Conservation (phyloP, 2,888 invertebrate species). For the Hyposoter didymator region DNA sequence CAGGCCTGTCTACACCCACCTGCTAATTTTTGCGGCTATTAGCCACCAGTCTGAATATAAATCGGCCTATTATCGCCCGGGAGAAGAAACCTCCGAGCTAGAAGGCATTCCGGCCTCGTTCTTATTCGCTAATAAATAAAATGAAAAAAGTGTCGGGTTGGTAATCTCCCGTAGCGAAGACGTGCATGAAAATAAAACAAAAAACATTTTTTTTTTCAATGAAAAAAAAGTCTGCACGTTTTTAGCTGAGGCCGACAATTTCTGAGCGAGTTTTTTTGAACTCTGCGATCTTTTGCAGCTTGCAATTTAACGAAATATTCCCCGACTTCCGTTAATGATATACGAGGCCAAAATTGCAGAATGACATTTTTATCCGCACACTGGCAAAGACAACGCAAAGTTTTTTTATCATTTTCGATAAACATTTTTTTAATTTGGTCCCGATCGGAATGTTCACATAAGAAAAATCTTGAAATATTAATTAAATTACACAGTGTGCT, state of each 20-base stretch:
- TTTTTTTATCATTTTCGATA: no score
- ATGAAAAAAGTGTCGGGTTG: constrained; percentile 66
- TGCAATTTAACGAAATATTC: not conserved
- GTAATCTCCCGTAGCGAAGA: constrained; percentile 64
- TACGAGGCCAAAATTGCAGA: not conserved
- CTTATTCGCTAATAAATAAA: constrained; percentile 69
- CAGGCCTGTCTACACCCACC: constrained; percentile 75
- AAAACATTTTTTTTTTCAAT: not conserved
- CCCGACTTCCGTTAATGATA: not conserved
- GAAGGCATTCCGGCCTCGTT: constrained; percentile 56
- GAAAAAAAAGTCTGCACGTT: not conserved
- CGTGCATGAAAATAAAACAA: constrained; percentile 35
- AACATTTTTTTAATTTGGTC: no score
- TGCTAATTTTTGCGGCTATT: constrained; percentile 80
- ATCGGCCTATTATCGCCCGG: constrained; percentile 77
- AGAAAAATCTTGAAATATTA: no score
- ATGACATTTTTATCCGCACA: not conserved
- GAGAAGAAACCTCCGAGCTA: constrained; percentile 59
- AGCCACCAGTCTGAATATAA: constrained; percentile 80
- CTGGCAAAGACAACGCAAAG: not conserved
- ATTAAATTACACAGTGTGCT: not conserved
- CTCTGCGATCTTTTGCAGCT: not conserved
- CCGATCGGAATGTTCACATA: no score
- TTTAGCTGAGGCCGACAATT: not conserved
- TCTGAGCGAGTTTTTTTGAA: not conserved